These are phyloP conservation scores for Laothoe populi DNA, from an alignment of 2,888 invertebrate genomes.

Conservation along the genomic window DNA sequence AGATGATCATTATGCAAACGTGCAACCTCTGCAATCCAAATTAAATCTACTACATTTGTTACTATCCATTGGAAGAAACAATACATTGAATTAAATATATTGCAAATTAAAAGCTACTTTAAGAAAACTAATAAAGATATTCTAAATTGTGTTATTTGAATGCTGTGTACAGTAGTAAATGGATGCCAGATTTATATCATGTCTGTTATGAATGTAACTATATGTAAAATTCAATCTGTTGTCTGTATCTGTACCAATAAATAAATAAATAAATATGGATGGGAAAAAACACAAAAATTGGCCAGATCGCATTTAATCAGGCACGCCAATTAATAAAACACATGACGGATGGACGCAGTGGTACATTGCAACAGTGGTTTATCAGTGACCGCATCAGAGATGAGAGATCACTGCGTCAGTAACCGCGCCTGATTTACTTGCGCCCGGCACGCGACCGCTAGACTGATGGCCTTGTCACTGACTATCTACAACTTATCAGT, in stretches of 20 bases:
- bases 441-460: slow-evolving; percentile 32
- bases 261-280: neutral
- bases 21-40: no score
- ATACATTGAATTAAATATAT: no score
- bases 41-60: no score
- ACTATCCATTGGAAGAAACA: no score
- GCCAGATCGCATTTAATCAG: neutral
- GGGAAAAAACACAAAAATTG: neutral
- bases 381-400: slow-evolving; percentile 22
- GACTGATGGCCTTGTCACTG: slow-evolving; percentile 22
- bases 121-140: no score
- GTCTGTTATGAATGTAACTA: no score
- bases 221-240: neutral
- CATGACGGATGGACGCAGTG: slow-evolving; percentile 6
- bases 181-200: no score
- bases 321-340: slow-evolving; percentile 21
- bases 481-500: neutral
- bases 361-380: slow-evolving; percentile 16
- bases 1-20: no score
- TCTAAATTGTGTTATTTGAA: no score
- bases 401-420: slow-evolving; percentile 30
- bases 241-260: neutral
- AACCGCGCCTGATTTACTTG: slow-evolving; percentile 35
- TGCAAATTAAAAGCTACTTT: no score
- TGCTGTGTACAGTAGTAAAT: no score